Base-by-base conservation (phyloP, 2,888 invertebrate species). In the Chrysotoxum bicinctum region DNA sequence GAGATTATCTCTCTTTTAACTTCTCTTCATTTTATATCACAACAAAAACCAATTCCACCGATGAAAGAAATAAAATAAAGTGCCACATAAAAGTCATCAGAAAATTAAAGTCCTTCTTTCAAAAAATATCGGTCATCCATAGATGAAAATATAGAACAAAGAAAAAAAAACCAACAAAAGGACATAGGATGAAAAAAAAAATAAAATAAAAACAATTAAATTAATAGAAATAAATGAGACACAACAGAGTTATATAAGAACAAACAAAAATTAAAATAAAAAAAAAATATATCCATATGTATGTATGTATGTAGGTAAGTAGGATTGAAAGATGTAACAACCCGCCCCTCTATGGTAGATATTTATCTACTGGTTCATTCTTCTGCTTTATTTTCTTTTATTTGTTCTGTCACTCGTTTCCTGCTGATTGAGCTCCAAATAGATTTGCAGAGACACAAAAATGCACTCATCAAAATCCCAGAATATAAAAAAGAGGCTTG, bases 381-480 rank as follows among this genome's bases (percentile, higher is more conserved):
- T 10, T 56, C 5, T 32, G 6, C 16, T 19, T 32, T 16, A 16
- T 32, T 26, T 32, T 19, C 14, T 45, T 32, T 68, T 26, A 30
- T n/a, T 30, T 7, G 3, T 43, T 12, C 43, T 62, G 62, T 23
- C 68, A 64, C 68, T 62, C 78, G 72, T 76, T 76, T 80, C 76
- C 80, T 85, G 68, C 85, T 85, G 85, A 85, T 85, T 85, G 85
- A 85, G 80, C 80, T 73, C 72, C 80, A 85, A 80, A 85, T 73
- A 85, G 66, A 80, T 85, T 80, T 76, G 35, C 69, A 72, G 54
- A 85, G 72, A 85, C 85, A 85, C 85, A 85, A 80, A 85, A 85
- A 85, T 85, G 85, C 85, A 85, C 85, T 85, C 85, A 85, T 85
- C 85, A 85, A 85, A 85, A 80, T 85, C 76, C 85, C 19, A 80